Evolutionary conservation across 2,797 vertebrate genomes (phyloP).

Genomic region (Chrosomus eos): DNA sequence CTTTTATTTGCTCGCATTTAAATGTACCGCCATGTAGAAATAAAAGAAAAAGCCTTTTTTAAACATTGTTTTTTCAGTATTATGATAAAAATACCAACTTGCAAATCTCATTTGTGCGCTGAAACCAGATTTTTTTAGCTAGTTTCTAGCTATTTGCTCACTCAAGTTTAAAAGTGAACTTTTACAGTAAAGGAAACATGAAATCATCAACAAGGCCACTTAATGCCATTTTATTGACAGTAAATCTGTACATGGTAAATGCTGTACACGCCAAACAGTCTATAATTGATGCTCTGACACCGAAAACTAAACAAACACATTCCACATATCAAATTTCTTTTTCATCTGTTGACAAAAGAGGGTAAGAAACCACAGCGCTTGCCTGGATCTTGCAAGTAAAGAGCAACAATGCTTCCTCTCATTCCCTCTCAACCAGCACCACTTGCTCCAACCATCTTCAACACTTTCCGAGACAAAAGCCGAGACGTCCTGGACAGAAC

Average conservation of each 20-base stretch:
- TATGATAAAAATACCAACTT: not conserved
- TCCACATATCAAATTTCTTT: not conserved
- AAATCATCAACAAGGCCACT: not conserved
- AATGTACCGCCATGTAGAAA: too few species aligned
- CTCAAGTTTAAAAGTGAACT: not conserved
- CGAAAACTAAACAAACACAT: not conserved
- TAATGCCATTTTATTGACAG: slow-evolving; percentile 28
- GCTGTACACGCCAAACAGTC: not conserved
- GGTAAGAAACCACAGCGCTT: not conserved
- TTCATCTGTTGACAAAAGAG: not conserved
- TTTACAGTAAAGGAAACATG: not conserved
- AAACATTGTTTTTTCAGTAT: not conserved
- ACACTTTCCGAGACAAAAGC: slow-evolving; percentile 63
- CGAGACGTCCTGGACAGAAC: not conserved
- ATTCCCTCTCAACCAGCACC: slow-evolving; percentile 56
- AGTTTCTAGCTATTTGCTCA: too few species aligned
- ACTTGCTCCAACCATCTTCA: slow-evolving; percentile 66
- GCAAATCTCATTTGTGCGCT: not conserved
- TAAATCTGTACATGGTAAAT: not conserved
- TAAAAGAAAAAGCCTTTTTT: not conserved
- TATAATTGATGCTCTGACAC: not conserved
- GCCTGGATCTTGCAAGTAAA: slow-evolving; percentile 30
- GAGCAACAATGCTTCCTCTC: not conserved
- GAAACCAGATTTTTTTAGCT: not conserved
- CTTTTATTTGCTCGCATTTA: too few species aligned